Base-by-base conservation (phyloP, 2,888 invertebrate species). In the Meghimatium bilineatum region DNA sequence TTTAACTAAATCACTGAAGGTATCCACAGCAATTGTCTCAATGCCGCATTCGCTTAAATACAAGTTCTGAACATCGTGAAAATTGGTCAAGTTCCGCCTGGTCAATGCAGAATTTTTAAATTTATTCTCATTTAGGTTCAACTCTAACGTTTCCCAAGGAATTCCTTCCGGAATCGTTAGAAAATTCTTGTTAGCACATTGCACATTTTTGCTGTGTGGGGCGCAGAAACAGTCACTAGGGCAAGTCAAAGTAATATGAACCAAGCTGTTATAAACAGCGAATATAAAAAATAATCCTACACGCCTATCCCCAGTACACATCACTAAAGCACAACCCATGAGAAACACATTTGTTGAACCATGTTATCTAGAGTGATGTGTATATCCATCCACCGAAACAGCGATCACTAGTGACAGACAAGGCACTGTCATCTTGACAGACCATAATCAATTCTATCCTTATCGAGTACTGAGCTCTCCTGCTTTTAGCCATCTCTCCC, bases 1-100 rank as follows among this genome's bases (percentile, higher is more conserved):
- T 52, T 91, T 90, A 49, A 84, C 87, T 49, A 93, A 87, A 78
- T 93, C 92, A 23, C 88, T 83, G 84, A 93, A 93, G 8, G 93
- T 92, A 75, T 91, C 93, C 63, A 91, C 89, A 67, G 90, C 89
- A 10, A 93, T 91, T 17, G 88, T 88, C 83, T 92, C 91, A 63
- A 93, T 91, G 14, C 92, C 92, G 84, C 93, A 93, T 34, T 91
- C 91, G 71, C 91, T 92, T 75, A 93, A 80, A 83, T 92, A 93
- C 69, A 93, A 87, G 83, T 92, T 91, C 80, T 92, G 91, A 80
- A 93, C 86, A 63, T 88, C 85, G 29, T 85, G 84, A 75, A 92
- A 91, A 49, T 87, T 74, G 0, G 92, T 90, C 85, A 93, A 93
- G 87, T 93, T 93, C 20, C 88, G 87, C 63, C 91, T 85, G 12